These are phyloP conservation scores for Drosophila setifemur DNA, from an alignment of 1,140 invertebrate species.

Conservation along the genomic window DNA sequence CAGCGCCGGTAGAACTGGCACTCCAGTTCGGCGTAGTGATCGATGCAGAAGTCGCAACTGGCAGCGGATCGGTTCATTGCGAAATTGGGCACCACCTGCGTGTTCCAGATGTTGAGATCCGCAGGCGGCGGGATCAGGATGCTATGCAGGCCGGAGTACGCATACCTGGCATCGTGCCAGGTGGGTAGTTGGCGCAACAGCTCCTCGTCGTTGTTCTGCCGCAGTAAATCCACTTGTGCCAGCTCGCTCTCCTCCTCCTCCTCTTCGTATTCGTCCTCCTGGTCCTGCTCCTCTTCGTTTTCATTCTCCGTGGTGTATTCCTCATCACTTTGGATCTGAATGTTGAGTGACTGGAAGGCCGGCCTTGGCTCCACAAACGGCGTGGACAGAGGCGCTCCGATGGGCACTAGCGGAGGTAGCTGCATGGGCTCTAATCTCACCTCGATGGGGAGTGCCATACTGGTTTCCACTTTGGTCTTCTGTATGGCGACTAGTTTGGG, in stretches of 20 bases:
- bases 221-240: slow-evolving; percentile 71
- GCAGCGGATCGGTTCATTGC: slow-evolving; percentile 80
- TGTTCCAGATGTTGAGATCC: slow-evolving; percentile 81
- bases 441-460: slow-evolving; percentile 35
- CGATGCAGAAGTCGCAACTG: slow-evolving; percentile 84
- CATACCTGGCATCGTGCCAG: slow-evolving; percentile 83
- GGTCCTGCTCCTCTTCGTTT: slow-evolving; percentile 35
- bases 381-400: slow-evolving; percentile 61
- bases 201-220: slow-evolving; percentile 49
- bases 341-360: slow-evolving; percentile 43
- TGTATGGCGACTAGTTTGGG: slow-evolving; percentile 70
- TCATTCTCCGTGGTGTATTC: slow-evolving; percentile 53
- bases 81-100: slow-evolving; percentile 74
- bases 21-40: slow-evolving; percentile 83
- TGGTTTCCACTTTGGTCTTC: slow-evolving; percentile 15
- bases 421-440: slow-evolving; percentile 51
- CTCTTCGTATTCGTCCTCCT: slow-evolving; percentile 21
- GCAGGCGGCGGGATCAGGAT: slow-evolving; percentile 84
- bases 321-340: slow-evolving; percentile 49
- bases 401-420: slow-evolving; percentile 62
- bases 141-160: slow-evolving; percentile 86
- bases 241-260: slow-evolving; percentile 34
- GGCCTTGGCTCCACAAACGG: slow-evolving; percentile 60
- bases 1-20: slow-evolving; percentile 84
- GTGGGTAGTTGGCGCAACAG: slow-evolving; percentile 65